These are phyloP conservation scores for Tautogolabrus adspersus DNA, from an alignment of 2,113 vertebrate species.

Conservation along the genomic window DNA sequence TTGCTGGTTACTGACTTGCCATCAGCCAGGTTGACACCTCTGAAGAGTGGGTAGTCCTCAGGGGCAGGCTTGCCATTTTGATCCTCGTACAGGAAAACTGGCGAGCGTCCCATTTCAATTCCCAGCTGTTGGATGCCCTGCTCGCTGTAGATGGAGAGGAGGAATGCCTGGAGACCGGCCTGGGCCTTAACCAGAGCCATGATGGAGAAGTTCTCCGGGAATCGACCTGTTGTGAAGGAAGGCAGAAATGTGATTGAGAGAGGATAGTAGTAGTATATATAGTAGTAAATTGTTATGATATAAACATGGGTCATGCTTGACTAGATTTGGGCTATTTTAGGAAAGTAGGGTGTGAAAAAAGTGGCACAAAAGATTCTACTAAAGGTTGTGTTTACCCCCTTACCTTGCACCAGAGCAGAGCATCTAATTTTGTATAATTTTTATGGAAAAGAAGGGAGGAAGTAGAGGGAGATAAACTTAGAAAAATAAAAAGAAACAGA, in stretches of 20 bases:
- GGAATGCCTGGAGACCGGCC: slow-evolving; percentile 88
- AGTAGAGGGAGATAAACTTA: background rate
- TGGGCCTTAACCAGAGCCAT: slow-evolving; percentile 89
- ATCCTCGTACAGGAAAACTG: slow-evolving; percentile 92
- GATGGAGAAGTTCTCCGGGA: slow-evolving; percentile 93
- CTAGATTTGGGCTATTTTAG: background rate
- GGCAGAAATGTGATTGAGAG: background rate
- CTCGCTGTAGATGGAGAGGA: slow-evolving; percentile 90
- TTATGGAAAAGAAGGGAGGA: background rate
- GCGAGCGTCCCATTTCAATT: slow-evolving; percentile 89
- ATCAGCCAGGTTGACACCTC: slow-evolving; percentile 89
- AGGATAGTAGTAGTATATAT: background rate
- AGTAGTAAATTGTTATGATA: background rate
- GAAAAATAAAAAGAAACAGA: background rate
- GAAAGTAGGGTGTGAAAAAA: background rate
- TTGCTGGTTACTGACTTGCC: slow-evolving; percentile 91
- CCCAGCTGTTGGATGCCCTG: slow-evolving; percentile 90
- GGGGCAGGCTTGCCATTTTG: slow-evolving; percentile 88
- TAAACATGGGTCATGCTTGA: no score
- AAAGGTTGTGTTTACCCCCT: no score
- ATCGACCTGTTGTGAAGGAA: slow-evolving; percentile 79
- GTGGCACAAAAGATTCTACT: no score
- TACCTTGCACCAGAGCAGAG: no score
- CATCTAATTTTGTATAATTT: background rate
- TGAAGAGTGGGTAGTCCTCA: slow-evolving; percentile 90